These are phyloP conservation scores for Linurgus olivaceus DNA, from an alignment of 2,797 vertebrate species.

Conservation along the genomic window DNA sequence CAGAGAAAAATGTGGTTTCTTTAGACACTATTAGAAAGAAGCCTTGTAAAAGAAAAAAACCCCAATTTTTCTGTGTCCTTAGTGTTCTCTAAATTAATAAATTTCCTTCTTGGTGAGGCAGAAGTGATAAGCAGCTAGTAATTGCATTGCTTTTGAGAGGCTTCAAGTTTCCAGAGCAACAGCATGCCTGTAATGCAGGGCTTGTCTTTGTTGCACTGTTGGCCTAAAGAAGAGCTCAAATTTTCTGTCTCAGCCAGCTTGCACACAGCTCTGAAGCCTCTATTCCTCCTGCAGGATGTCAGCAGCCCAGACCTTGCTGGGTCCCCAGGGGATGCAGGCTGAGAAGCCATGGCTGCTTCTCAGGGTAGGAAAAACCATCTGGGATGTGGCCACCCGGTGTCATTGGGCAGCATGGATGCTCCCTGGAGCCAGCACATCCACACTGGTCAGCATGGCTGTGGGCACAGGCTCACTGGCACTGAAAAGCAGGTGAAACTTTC, in stretches of 20 bases:
- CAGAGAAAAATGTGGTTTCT: neutral
- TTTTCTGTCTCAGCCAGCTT: neutral
- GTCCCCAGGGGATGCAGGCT: neutral
- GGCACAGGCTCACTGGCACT: neutral
- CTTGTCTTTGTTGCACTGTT: constrained; percentile 29
- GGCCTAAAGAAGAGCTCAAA: constrained; percentile 20
- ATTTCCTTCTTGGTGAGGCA: constrained; percentile 1
- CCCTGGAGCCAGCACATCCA: neutral
- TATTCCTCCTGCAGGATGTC: neutral
- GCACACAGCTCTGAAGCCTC: neutral
- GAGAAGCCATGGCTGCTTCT: neutral
- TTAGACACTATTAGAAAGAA: neutral
- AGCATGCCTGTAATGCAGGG: neutral
- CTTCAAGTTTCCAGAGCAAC: constrained; percentile 41
- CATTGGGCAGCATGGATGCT: neutral
- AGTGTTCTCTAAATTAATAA: constrained; percentile 10
- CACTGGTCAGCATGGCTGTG: neutral
- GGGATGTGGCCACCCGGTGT: accelerated
- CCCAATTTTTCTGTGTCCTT: neutral
- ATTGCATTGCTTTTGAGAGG: neutral
- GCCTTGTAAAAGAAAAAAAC: neutral
- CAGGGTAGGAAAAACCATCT: neutral
- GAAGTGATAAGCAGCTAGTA: constrained; percentile 36
- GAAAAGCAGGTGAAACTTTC: neutral
- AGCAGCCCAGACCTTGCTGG: neutral